Evolutionary conservation across 2,888 invertebrate species (phyloP).

Genomic region (Ormyrus pomaceus): DNA sequence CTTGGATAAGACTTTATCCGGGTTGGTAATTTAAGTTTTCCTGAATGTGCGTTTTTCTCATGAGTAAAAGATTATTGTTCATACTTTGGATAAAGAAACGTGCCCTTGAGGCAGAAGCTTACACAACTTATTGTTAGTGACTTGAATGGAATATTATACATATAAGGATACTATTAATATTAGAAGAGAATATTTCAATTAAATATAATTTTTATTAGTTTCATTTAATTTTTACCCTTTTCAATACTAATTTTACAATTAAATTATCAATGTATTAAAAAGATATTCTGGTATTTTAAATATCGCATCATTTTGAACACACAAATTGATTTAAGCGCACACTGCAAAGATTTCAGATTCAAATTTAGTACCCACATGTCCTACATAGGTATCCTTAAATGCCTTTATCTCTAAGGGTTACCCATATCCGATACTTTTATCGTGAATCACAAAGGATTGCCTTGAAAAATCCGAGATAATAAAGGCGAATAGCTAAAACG

Average conservation of each 20-base stretch:
- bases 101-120: too few relatives aligned
- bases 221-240: too few relatives aligned
- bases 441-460: constrained; percentile 33
- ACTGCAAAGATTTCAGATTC: constrained; percentile 28
- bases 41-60: not conserved
- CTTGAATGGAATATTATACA: too few relatives aligned
- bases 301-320: not conserved
- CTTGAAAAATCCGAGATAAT: constrained; percentile 9
- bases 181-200: too few relatives aligned
- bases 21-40: not conserved
- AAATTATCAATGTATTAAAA: not conserved
- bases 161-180: too few relatives aligned
- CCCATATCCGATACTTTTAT: constrained; percentile 48
- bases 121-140: too few relatives aligned
- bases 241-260: too few relatives aligned
- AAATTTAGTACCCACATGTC: constrained; percentile 48
- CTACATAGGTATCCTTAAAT: constrained; percentile 45
- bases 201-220: too few relatives aligned
- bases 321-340: constrained; percentile 29
- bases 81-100: too few relatives aligned
- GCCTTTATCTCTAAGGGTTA: constrained; percentile 45
- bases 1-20: constrained; percentile 20
- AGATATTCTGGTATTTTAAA: constrained; percentile 6
- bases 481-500: not conserved
- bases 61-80: too few relatives aligned